Base-by-base conservation (phyloP, 2,113 vertebrate species). In the Neomonachus schauinslandi region DNA sequence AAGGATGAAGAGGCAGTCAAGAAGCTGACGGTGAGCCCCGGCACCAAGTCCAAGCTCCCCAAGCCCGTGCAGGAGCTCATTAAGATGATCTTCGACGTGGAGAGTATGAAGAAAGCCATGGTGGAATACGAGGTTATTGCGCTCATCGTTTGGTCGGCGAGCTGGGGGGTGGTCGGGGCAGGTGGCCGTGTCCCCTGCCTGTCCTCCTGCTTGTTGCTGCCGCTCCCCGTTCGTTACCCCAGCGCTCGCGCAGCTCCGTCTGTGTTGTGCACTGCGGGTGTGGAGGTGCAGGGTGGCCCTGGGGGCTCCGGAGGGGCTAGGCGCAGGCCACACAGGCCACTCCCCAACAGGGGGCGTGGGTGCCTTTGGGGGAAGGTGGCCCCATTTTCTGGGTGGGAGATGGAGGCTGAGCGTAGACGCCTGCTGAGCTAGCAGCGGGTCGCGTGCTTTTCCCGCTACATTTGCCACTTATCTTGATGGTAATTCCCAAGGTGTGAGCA, bases 81-180 rank as follows among this genome's bases (percentile, higher is more conserved):
- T 94, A 99, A 99, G 95, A 99, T 99, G 98, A 99, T 99, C 97
- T 99, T 99, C 96, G 99, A 99, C 74, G 99, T 99, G 93, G 99
- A 99, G 92, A 99, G 99, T 98, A 99, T 99, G 99, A 99, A 99
- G 98, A 99, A 99, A 97, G 99, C 99, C 72, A 99, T 99, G 99
- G 99, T 99, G 98, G 99, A 99, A 97, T 99, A 99, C 96, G 99
- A 99, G 99, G 99, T 99, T 4, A 88, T 81, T 2, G 5, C 1
- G 5, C 13, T 2, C 28, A 15, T 53, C 51, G 14, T 53, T 53
- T 53, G 51, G 4, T 53, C 3, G 3, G 51, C 51, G 4, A 15
- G 51, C 51, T 53, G 0, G 5, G 63, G 63, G 63, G 63, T 13
- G 5, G 28, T 12, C 0, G 61, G 26, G 28, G 26, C 13, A 5